These are phyloP conservation scores for Fopius arisanus DNA, from an alignment of 1,140 invertebrate genomes.

Conservation along the genomic window DNA sequence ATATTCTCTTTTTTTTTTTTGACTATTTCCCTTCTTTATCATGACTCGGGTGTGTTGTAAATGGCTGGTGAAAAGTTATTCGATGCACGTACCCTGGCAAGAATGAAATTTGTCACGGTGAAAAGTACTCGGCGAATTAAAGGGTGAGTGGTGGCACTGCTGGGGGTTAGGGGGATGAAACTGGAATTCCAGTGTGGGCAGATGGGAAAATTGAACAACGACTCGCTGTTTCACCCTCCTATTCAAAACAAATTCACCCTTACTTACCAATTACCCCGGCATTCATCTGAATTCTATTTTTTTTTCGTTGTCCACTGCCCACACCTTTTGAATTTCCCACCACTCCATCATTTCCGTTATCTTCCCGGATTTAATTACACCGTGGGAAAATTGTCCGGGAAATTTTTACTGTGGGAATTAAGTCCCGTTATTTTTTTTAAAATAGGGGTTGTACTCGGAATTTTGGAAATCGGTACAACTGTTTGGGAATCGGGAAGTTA, in stretches of 20 bases:
- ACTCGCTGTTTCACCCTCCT: neutral
- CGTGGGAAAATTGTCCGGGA: too few relatives aligned
- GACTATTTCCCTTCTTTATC: neutral
- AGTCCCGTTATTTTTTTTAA: too few relatives aligned
- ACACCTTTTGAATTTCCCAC: too few relatives aligned
- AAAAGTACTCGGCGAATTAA: slow-evolving; percentile 51
- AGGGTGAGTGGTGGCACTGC: slow-evolving; percentile 27
- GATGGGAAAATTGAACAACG: slow-evolving; percentile 22
- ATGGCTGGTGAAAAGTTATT: slow-evolving; percentile 41
- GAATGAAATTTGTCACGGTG: slow-evolving; percentile 53
- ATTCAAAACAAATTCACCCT: neutral
- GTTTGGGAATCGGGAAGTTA: too few relatives aligned
- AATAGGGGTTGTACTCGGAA: too few relatives aligned
- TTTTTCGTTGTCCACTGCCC: neutral
- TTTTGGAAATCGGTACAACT: too few relatives aligned
- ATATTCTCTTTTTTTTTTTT: neutral
- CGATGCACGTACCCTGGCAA: slow-evolving; percentile 50
- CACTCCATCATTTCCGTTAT: too few relatives aligned
- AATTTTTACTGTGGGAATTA: too few relatives aligned
- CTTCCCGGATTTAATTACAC: too few relatives aligned
- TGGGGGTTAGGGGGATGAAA: neutral
- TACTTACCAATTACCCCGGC: neutral
- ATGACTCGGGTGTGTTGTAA: slow-evolving; percentile 36
- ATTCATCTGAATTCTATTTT: neutral
- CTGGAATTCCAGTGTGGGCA: neutral